A percentile compares a stretch with the other conserved stretches of the same genome.
Conservation (phyloP, 2,888 invertebrate genomes). For the Caenorhabditis drosophilae region DNA sequence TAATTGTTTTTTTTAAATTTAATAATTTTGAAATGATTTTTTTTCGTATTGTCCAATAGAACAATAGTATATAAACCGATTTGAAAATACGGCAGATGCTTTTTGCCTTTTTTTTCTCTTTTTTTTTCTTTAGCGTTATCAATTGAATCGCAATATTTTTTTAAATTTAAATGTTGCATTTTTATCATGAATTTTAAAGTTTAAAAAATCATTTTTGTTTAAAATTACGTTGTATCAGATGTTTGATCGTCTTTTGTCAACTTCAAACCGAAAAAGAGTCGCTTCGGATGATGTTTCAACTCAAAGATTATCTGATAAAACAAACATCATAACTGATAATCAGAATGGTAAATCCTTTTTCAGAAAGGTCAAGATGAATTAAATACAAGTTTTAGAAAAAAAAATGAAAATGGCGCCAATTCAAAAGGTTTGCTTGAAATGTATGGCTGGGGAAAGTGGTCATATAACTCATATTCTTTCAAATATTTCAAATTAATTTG, state of each 20-base stretch:
- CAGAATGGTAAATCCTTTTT: background rate
- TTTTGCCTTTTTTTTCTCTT: conserved; percentile 2
- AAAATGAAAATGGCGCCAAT: conserved; percentile 32
- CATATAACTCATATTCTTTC: conserved; percentile 55
- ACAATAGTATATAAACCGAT: background rate
- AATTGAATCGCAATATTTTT: conserved; percentile 14
- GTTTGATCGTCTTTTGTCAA: conserved; percentile 40
- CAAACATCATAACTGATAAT: background rate
- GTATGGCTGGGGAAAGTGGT: conserved; percentile 52
- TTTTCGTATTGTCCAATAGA: too few relatives aligned
- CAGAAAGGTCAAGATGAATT: too few relatives aligned
- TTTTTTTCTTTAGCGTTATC: conserved; percentile 8
- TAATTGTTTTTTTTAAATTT: background rate
- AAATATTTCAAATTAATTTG: conserved; percentile 27
- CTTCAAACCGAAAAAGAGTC: conserved; percentile 34
- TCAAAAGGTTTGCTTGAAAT: conserved; percentile 52
- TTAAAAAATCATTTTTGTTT: too few relatives aligned
- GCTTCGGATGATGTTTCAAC: conserved; percentile 33
- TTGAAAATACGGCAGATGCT: background rate
- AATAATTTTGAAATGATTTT: too few relatives aligned
- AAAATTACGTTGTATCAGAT: conserved; percentile 16
- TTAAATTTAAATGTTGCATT: background rate
- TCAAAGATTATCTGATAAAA: conserved; percentile 14
- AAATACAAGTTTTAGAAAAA: conserved; percentile 53
- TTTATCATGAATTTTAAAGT: too few relatives aligned